These are phyloP conservation scores for Hipposideros armiger DNA, from an alignment of 2,113 vertebrate genomes.

Conservation along the genomic window DNA sequence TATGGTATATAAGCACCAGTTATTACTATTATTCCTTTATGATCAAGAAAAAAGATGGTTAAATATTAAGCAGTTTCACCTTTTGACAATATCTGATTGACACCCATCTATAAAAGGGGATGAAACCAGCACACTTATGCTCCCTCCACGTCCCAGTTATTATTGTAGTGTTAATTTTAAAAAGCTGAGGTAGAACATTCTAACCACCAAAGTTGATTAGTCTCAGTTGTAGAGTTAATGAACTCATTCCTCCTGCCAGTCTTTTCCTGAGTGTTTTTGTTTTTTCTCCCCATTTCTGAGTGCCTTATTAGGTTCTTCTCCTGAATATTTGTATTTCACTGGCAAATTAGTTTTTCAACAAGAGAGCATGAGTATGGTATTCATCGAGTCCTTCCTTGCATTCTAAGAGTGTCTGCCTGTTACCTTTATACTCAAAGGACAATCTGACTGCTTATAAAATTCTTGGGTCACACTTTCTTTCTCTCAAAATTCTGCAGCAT, in stretches of 20 bases:
- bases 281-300: not conserved
- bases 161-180: not conserved
- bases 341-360: not conserved
- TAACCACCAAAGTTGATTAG: not conserved
- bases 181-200: not conserved
- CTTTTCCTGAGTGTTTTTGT: not conserved
- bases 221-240: not conserved
- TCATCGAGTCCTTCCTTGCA: not conserved
- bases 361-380: not conserved
- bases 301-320: not conserved
- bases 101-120: not conserved
- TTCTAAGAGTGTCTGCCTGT: not conserved
- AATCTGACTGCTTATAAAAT: not conserved
- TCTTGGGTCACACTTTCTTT: not conserved
- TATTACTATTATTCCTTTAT: not conserved
- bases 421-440: not conserved
- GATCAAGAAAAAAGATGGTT: not conserved
- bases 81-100: not conserved
- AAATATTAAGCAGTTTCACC: not conserved
- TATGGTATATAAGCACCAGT: not conserved
- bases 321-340: not conserved
- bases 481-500: not conserved
- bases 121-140: not conserved
- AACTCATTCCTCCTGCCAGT: not conserved
- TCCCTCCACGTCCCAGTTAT: not conserved